These are phyloP conservation scores for Poeciliopsis gracilis DNA, from an alignment of 2,797 vertebrate genomes.

Conservation along the genomic window DNA sequence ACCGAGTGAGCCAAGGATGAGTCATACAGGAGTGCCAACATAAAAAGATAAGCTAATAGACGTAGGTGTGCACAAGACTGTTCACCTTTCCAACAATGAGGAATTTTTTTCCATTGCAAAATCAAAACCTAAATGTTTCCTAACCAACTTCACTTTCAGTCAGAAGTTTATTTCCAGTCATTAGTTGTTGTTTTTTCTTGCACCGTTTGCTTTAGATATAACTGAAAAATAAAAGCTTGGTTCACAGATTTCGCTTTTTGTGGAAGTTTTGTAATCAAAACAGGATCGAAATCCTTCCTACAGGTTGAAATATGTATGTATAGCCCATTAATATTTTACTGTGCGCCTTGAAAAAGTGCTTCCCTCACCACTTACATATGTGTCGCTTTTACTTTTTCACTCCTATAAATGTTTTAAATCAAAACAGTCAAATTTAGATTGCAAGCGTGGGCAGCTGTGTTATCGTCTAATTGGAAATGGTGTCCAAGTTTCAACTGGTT, in stretches of 20 bases:
- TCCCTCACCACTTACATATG: neutral
- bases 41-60: constrained; percentile 16
- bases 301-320: neutral
- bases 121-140: constrained; percentile 1
- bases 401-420: neutral
- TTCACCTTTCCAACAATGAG: neutral
- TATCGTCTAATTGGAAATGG: neutral
- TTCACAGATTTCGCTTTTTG: neutral
- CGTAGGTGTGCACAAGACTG: constrained; percentile 4
- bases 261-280: neutral
- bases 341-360: neutral
- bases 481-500: neutral
- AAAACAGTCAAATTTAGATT: neutral
- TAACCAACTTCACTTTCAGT: neutral
- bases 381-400: neutral
- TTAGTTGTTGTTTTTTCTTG: neutral
- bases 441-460: neutral
- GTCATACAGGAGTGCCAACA: constrained; percentile 50
- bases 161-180: neutral
- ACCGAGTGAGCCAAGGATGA: constrained; percentile 45
- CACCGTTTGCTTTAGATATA: neutral
- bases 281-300: neutral
- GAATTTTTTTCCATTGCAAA: constrained; percentile 31
- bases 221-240: neutral
- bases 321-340: neutral